Base-by-base conservation (phyloP, 2,797 vertebrate genomes). In the Eutrigla gurnardus region DNA sequence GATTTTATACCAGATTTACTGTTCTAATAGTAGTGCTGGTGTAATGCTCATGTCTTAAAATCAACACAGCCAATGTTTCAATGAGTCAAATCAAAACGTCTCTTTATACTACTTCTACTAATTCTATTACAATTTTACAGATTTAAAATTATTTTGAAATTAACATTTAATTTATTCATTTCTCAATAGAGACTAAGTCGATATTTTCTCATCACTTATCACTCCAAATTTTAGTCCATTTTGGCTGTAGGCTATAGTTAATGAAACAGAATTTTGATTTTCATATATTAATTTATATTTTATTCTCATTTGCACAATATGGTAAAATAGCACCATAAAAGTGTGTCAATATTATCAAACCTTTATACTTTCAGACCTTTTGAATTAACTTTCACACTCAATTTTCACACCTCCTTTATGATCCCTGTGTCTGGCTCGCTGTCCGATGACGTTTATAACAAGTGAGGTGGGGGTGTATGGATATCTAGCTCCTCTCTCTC, bases 321-420 rank as follows among this genome's bases (percentile, higher is more conserved):
- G 52, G 43, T 77, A 39, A 69, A 75, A 58, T 36, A 78, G 17
- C 6, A 10, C 14, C 32, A 46, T 54, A 57, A 49, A 42, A 76
- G 37, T 57, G 65, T 64, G 70, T 65, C 35, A 53, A 55, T 65
- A 12, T 80, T 61, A 54, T 73, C 52, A 80, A 71, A 64, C 52
- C 45, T n/a, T 72, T 32, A 75, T 63, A 65, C 59, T 45, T 81
- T 81, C 46, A 80, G 64, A 83, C 47, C 4, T 74, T 74, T 65
- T 67, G 40, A 75, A 8, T 77, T 9, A 71, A 77, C 55, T 58
- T 72, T 70, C 36, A 73, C 46, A 33, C 17, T 66, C 9, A 45
- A 32, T 79, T 88, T 87, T 91, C 80, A 88, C 88, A 90, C 90
- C 80, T 91, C 75, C 32, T 82, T 77, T 64, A 66, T 84, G 73